phyloP scores from a whole-genome alignment of 2,797 vertebrate species.

The Neostethus bicornis region DNA sequence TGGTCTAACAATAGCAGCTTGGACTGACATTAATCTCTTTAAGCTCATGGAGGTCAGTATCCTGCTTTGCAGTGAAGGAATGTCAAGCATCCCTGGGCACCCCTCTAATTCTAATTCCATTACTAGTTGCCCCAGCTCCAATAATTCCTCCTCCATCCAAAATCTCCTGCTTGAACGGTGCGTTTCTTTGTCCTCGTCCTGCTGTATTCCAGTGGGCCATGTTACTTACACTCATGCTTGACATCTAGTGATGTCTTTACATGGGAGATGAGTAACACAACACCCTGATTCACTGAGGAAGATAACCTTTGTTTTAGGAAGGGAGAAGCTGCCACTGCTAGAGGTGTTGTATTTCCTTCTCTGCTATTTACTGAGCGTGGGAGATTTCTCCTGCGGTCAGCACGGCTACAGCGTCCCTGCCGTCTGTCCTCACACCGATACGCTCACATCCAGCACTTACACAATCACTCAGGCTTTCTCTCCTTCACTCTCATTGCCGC shows the following conservation, averaged over 20 bases:
- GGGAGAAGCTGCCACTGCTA: conserved; percentile 58
- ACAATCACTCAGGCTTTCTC: conserved; percentile 34
- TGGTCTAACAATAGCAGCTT: conserved; percentile 68
- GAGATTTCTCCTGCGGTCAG: conserved; percentile 75
- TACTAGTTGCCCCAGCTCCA: conserved; percentile 48
- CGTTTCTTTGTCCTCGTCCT: conserved; percentile 48
- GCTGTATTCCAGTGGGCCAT: conserved; percentile 62
- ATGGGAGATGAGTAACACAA: conserved; percentile 74
- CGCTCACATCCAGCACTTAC: conserved; percentile 41
- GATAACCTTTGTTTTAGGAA: conserved; percentile 74
- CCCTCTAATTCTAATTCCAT: conserved; percentile 61
- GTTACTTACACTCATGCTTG: conserved; percentile 78
- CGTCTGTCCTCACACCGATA: conserved; percentile 49
- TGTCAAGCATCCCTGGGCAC: conserved; percentile 68
- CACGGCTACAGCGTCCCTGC: conserved; percentile 48
- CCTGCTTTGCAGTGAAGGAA: conserved; percentile 60
- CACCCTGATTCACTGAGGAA: conserved; percentile 71
- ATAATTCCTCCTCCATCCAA: conserved; percentile 65
- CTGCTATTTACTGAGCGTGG: conserved; percentile 68
- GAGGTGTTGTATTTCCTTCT: conserved; percentile 77
- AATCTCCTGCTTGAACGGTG: conserved; percentile 27
- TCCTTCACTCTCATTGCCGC: conserved; percentile 33
- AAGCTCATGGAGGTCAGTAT: conserved; percentile 70
- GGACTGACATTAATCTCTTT: conserved; percentile 74
- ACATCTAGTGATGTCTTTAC: conserved; percentile 80